A percentile compares a stretch with the other conserved stretches of the same genome.
These are phyloP conservation scores for Tolmerus cingulatus DNA, from an alignment of 2,888 invertebrate species.

Conservation along the genomic window DNA sequence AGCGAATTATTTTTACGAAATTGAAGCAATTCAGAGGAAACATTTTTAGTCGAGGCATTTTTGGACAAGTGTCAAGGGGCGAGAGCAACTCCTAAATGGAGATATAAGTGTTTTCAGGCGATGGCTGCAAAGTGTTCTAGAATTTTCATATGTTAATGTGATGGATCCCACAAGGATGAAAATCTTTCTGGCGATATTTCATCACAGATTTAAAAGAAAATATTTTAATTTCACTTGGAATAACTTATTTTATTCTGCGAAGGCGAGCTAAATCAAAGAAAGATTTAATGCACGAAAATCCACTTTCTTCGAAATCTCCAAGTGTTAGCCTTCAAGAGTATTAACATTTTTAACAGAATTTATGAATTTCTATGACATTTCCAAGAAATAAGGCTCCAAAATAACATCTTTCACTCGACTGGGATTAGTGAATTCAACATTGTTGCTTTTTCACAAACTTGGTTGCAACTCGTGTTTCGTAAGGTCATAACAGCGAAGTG, in stretches of 20 bases:
- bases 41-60: background rate
- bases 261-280: background rate
- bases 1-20: background rate
- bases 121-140: background rate
- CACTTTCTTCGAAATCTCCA: background rate
- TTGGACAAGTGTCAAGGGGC: background rate
- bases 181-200: background rate
- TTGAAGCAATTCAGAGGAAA: conserved; percentile 13
- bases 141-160: background rate
- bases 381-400: background rate
- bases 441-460: too few relatives aligned
- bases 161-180: background rate
- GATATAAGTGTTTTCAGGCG: background rate
- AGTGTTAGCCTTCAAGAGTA: background rate
- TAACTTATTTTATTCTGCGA: background rate
- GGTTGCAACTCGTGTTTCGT: too few relatives aligned
- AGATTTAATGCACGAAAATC: background rate
- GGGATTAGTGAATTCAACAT: too few relatives aligned
- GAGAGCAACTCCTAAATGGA: background rate
- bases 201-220: background rate
- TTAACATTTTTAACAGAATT: background rate
- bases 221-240: background rate
- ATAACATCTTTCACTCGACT: background rate
- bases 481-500: too few relatives aligned
- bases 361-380: background rate